These are phyloP conservation scores for Gallinago jamesoni DNA, from an alignment of 2,113 vertebrate species.

Conservation along the genomic window DNA sequence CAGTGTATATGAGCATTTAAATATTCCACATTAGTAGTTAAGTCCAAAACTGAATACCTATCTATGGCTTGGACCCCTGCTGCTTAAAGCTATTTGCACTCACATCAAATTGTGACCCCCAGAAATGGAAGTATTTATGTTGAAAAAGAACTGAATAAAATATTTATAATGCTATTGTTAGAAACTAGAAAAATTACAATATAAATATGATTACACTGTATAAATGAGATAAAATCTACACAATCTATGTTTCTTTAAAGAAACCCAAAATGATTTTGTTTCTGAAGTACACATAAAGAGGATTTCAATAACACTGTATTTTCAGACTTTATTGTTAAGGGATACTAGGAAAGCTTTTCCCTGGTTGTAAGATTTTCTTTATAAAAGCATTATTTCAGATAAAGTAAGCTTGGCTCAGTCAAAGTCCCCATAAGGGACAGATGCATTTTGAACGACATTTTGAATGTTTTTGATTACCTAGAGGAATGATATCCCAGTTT, in stretches of 20 bases:
- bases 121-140: conserved; percentile 11
- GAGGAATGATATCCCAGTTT: conserved; percentile 36
- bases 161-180: conserved; percentile 39
- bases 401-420: conserved; percentile 39
- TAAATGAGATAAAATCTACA: conserved; percentile 51
- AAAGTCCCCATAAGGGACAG: conserved; percentile 37
- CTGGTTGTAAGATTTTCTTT: conserved; percentile 6
- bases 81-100: conserved; percentile 34
- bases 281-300: conserved; percentile 26
- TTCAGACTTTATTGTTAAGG: conserved; percentile 12
- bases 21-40: not conserved
- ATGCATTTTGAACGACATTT: conserved; percentile 13
- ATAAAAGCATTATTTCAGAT: conserved; percentile 35
- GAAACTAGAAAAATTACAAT: conserved; percentile 15
- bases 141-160: conserved; percentile 9
- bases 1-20: not conserved
- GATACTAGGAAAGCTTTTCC: conserved; percentile 37
- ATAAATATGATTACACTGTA: conserved; percentile 31
- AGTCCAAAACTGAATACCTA: not conserved
- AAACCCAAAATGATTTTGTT: not conserved
- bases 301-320: conserved; percentile 13
- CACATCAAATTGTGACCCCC: conserved; percentile 30
- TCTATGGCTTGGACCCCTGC: not conserved
- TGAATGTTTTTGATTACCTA: conserved; percentile 33
- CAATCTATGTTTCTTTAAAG: conserved; percentile 16